Evolutionary conservation across 2,797 vertebrate species (phyloP), one percentile per base, ranked within the genome.

Genomic region (Notolabrus celidotus): DNA sequence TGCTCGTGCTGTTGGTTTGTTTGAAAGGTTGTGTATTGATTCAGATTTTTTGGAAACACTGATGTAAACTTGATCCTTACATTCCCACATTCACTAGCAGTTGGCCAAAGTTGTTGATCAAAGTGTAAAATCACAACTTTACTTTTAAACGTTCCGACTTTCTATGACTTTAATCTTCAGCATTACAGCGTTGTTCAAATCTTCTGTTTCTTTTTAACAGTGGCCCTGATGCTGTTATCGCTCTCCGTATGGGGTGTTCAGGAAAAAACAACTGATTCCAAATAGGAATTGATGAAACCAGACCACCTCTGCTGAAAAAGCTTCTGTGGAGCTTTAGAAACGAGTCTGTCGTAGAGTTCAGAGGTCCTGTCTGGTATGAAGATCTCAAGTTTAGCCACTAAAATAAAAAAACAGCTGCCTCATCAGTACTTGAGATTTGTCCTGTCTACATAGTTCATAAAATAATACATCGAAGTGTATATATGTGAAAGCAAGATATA

Each of bases 401-500:
- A 75, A 74, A 74, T 67, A 42, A n/a, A 15, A 41, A n/a, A n/a
- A 33, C 78, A 64, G 53, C 74, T 61, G 25, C 59, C 74, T 65
- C 65, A 46, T 55, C 74, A 80, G 68, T 85, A 81, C 74, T 81
- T 82, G 78, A 84, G 47, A 74, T 76, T 75, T 69, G 57, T 67
- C 58, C 45, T 79, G 60, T 81, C 58, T 56, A 59, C 47, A 63
- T 53, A 67, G 43, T 66, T 81, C 55, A 84, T 72, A 7, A 31
- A 74, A 73, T 65, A 77, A 80, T 77, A 71, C 83, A 78, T 73
- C 79, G 68, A 82, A 82, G 74, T 85, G 85, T 85, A 87, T 87
- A 88, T 90, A 88, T 90, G 81, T 88, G 78, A 88, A 90, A 88
- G 66, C 74, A 53, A 87, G 77, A 89, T 92, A 86, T 92, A 89